A percentile compares a stretch with the other conserved stretches of the same genome.
These are phyloP conservation scores for Todus mexicanus DNA, from an alignment of 2,797 vertebrate genomes.

Conservation along the genomic window DNA sequence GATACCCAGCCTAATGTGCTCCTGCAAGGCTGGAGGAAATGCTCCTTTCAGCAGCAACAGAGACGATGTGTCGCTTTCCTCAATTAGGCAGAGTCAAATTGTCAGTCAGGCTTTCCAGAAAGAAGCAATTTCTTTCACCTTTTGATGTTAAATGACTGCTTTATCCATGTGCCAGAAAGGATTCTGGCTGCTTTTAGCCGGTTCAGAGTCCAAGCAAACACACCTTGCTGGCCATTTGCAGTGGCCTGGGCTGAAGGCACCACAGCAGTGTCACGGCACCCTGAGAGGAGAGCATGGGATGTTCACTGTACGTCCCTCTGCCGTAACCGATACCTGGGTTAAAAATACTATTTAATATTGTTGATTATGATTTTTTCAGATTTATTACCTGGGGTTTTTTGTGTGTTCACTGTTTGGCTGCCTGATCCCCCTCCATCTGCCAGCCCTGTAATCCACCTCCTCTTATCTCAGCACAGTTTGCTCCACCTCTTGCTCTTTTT, in stretches of 20 bases:
- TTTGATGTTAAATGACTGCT: background rate
- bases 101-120: background rate
- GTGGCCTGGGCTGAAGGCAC: background rate
- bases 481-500: slow-evolving; percentile 60
- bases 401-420: slow-evolving; percentile 27
- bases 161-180: background rate
- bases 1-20: background rate
- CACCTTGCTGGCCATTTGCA: background rate
- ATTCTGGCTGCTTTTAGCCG: background rate
- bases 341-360: background rate
- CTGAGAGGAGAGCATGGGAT: background rate
- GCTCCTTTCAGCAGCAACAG: background rate
- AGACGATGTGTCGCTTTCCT: background rate
- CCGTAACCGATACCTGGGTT: background rate
- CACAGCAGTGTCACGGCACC: background rate
- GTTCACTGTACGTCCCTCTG: background rate
- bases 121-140: background rate
- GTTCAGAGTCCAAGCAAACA: background rate
- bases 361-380: background rate
- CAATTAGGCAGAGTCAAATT: background rate
- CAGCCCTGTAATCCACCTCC: slow-evolving; percentile 34
- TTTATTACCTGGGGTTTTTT: background rate
- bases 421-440: slow-evolving; percentile 23
- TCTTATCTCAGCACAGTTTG: slow-evolving; percentile 43
- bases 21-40: background rate